Conservation (phyloP, 2,113 vertebrate genomes). For the Oceanites oceanicus region DNA sequence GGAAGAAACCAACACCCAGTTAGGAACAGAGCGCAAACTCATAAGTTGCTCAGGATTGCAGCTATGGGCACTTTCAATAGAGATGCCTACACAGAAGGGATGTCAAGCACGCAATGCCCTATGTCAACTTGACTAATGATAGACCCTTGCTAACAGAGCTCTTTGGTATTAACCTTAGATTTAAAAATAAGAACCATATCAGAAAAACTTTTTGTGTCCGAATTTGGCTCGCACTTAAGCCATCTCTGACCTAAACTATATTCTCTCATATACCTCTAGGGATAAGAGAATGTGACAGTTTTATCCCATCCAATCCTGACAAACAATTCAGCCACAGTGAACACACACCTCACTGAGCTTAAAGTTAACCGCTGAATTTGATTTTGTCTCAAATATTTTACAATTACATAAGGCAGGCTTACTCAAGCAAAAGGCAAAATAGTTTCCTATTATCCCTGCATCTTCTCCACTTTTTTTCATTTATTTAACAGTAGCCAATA, state of each 20-base stretch:
- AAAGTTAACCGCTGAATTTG: neutral
- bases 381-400: neutral
- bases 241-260: neutral
- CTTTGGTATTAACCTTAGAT: neutral
- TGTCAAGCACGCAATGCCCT: neutral
- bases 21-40: neutral
- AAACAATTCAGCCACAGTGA: neutral
- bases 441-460: neutral
- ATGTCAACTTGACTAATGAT: neutral
- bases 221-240: neutral
- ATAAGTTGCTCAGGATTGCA: neutral
- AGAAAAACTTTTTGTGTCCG: neutral
- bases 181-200: neutral
- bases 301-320: neutral
- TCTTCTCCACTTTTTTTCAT: neutral
- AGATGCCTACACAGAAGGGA: neutral
- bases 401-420: neutral
- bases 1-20: neutral
- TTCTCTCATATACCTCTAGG: rapidly evolving
- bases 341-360: neutral
- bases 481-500: neutral
- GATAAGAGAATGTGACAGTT: neutral
- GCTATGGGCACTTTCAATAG: neutral
- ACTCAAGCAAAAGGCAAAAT: neutral
- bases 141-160: neutral